A percentile compares a stretch with the other conserved stretches of the same genome.
These are phyloP conservation scores for Campylomormyrus tamandua DNA, from an alignment of 2,113 vertebrate species.

Conservation along the genomic window DNA sequence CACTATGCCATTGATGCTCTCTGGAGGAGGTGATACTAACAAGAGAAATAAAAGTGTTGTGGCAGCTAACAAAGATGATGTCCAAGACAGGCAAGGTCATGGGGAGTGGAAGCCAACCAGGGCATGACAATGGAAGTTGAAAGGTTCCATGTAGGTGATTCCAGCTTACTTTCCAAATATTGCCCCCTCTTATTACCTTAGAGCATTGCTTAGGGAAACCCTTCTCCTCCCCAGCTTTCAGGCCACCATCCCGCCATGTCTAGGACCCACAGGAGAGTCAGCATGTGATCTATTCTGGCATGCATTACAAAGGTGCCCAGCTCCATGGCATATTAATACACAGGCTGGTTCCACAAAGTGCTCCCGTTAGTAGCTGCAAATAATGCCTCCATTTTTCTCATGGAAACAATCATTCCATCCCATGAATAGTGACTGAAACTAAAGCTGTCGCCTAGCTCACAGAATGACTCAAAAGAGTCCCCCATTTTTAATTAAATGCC, in stretches of 20 bases:
- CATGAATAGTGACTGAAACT: constrained; percentile 54
- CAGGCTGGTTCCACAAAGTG: constrained; percentile 41
- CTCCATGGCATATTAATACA: constrained; percentile 21
- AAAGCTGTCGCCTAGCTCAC: constrained; percentile 32
- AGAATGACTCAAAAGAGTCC: constrained; percentile 12
- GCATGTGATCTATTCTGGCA: background rate
- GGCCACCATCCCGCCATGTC: background rate
- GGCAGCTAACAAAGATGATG: background rate
- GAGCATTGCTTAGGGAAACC: background rate
- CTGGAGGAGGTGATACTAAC: background rate
- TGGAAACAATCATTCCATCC: constrained; percentile 35
- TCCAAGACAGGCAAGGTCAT: constrained; percentile 10
- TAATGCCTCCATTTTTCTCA: constrained; percentile 54
- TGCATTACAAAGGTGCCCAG: constrained; percentile 8
- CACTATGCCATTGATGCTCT: background rate
- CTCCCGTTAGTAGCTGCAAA: constrained; percentile 44
- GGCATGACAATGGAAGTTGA: background rate
- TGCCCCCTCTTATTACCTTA: background rate
- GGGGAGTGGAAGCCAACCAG: background rate
- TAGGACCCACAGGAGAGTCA: background rate
- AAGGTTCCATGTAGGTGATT: constrained; percentile 9
- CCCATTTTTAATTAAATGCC: background rate
- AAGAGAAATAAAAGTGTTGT: background rate
- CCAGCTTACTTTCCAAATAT: background rate
- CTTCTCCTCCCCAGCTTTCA: background rate